Base-by-base conservation (phyloP, 2,797 vertebrate species). In the Taeniopygia guttata region DNA sequence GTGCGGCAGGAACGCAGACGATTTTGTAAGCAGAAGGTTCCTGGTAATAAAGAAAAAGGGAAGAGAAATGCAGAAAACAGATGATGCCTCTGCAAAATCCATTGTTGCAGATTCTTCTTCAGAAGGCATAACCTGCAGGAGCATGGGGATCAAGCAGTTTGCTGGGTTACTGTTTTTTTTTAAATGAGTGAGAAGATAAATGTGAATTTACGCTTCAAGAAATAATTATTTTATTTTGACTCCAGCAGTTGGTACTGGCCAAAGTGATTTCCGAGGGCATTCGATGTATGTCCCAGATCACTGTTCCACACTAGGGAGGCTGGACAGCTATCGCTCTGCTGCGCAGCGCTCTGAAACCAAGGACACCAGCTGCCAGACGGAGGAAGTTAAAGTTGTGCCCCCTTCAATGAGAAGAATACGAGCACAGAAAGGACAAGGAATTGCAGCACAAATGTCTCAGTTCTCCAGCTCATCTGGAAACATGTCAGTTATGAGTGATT, bases 341-440 rank as follows among this genome's bases (percentile, higher is more conserved):
- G 94, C 98, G 62, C 98, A 97, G 54, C 98, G 97, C 69, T 99
- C 98, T 2, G 98, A 97, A 59, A 99, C 98, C 84, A 98, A 98
- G 97, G 99, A 99, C 95, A 98, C 98, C 25, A 98, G 99, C 97
- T 99, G 99, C 97, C 99, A 99, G 98, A 99, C 99, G 0, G 99
- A 99, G 88, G 98, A 98, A 36, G 96, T 98, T 51, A 99, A 98
- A 97, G 95, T 99, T 3, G 98, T 99, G 4, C 99, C 99, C 4
- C 99, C 99, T 23, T 99, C 99, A 3, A 97, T 99, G 97, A 98
- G 99, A 83, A 98, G 99, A 93, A 99, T 99, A 95, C 97, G 99
- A 40, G 99, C 99, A 0, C 99, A 99, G 95, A 98, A 98, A 80
- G 99, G 99, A 67, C 99, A 99, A 79, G 99, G 99, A 52, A 99